Evolutionary conservation across 2,113 vertebrate species (phyloP).

Genomic region (human (Homo sapiens)): DNA sequence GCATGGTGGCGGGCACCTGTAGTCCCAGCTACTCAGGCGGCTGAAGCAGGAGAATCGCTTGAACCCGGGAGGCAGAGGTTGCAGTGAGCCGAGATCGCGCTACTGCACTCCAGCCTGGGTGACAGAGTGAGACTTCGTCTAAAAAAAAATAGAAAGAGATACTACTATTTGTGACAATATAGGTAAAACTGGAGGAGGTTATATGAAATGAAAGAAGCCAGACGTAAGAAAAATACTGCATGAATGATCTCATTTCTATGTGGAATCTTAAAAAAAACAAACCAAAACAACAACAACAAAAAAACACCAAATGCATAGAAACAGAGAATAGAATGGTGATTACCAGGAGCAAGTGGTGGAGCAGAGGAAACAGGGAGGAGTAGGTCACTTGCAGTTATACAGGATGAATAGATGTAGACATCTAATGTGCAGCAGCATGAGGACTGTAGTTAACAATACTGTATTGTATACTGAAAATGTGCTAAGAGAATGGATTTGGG

Average conservation of each 20-base stretch:
- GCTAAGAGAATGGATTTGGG: background rate
- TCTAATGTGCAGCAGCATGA: too few species aligned
- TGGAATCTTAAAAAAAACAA: background rate
- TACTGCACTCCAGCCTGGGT: too few species aligned
- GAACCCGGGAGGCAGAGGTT: too few species aligned
- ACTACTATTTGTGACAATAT: background rate
- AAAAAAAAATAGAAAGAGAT: background rate
- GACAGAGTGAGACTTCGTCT: too few species aligned
- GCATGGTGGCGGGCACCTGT: too few species aligned
- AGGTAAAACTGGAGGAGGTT: background rate
- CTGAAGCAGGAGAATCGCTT: too few species aligned
- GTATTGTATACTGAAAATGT: background rate
- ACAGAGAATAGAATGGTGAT: background rate
- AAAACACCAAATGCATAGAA: background rate
- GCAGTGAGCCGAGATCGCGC: too few species aligned
- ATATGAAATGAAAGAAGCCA: background rate
- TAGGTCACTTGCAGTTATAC: too few species aligned
- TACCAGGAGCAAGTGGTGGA: background rate
- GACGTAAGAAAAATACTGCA: background rate
- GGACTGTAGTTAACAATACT: background rate
- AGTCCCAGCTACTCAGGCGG: too few species aligned
- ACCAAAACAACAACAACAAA: too few species aligned
- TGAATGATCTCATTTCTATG: background rate
- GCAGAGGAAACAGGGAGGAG: too few species aligned
- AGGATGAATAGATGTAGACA: background rate